Evolutionary conservation across 2,888 invertebrate species (phyloP), one percentile per base, ranked within the genome.

Genomic region (Apamea epomidion): DNA sequence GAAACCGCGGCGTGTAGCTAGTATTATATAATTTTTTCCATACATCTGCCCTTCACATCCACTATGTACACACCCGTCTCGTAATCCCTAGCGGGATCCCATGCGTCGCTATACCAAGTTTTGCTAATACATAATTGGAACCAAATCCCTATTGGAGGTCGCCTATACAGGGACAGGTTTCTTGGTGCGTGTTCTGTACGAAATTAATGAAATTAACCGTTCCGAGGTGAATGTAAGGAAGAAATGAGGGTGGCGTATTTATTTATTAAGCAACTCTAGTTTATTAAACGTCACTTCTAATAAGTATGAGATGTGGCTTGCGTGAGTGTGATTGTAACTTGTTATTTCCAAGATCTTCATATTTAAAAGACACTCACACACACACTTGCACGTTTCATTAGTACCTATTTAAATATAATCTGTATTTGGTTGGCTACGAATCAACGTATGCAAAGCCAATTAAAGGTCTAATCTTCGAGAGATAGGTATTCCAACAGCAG

Each of bases 171-270:
- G 94, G 95, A 94, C 95, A 93, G 93, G 93, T 93, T 93, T 93
- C 94, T 94, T 93, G 93, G 96, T 94, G 96, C 96, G 96, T 96
- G 96, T 93, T 94, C 93, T 92, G 91, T 90, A 93, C 94, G 93
- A 95, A 94, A 96, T 96, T 96, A 96, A 97, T 96, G 94, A 95
- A 96, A 96, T 97, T 96, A 96, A 94, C 95, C 93, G 91, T 90
- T 92, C 92, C 94, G 91, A 93, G 93, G 93, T 93, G 94, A 93
- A 93, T 91, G 92, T 91, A 88, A 92, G 91, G 91, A 91, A 89
- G 90, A 91, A 90, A 88, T 88, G 86, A 90, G 92, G 91, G 91
- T 85, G 88, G 88, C 85, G 88, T 91, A 91, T 91, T 89, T 90
- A 90, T 90, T 90, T 90, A 90, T 90, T 85, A 87, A 88, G 88